phyloP scores from a whole-genome alignment of 2,888 invertebrate genomes.

The Acleris cristana region DNA sequence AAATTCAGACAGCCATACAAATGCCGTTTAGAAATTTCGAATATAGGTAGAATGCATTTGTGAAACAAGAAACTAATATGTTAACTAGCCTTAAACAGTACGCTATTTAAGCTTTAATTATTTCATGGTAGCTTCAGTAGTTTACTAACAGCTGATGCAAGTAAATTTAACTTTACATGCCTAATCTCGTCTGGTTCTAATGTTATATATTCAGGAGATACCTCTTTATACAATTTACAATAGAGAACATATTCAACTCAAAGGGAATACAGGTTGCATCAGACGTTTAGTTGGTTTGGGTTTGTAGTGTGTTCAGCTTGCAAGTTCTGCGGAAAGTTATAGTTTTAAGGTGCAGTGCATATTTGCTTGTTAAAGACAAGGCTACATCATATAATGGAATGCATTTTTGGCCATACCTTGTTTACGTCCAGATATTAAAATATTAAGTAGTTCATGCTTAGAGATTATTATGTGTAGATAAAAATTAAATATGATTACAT shows the following conservation, averaged over 20 bases:
- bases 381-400: neutral
- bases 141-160: conserved; percentile 16
- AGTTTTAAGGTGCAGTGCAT: neutral
- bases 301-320: conserved; percentile 8
- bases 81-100: too few relatives aligned
- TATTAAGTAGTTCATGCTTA: conserved; percentile 39
- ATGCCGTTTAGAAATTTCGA: too few relatives aligned
- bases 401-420: conserved; percentile 1
- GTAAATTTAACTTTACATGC: conserved; percentile 4
- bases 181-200: conserved; percentile 31
- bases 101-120: too few relatives aligned
- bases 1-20: too few relatives aligned
- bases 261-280: conserved; percentile 4
- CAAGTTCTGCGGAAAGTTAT: neutral
- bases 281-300: conserved; percentile 1
- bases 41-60: too few relatives aligned
- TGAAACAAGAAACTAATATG: too few relatives aligned
- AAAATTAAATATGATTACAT: conserved; percentile 28
- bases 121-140: neutral
- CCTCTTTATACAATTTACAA: conserved; percentile 10
- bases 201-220: conserved; percentile 3
- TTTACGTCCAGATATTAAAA: conserved; percentile 43
- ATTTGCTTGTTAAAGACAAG: neutral
- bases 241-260: neutral
- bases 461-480: conserved; percentile 35